Conservation (phyloP, 2,888 invertebrate species). For the Philonicus albiceps region DNA sequence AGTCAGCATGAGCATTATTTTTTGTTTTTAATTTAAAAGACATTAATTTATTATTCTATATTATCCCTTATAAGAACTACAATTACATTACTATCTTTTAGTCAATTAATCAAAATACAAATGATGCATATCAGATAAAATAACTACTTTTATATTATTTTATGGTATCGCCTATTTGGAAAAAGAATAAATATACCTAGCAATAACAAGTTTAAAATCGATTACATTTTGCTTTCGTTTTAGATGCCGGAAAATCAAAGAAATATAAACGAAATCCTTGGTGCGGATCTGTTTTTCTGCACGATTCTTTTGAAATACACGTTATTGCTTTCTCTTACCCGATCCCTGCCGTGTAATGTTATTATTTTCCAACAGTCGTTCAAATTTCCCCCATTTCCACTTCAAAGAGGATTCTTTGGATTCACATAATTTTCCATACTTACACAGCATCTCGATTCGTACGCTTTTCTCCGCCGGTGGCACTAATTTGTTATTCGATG, state of each 20-base stretch:
- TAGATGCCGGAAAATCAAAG: neutral
- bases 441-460: constrained; percentile 82
- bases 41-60: too few species aligned
- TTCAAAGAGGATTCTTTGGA: neutral
- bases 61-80: too few species aligned
- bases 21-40: too few species aligned
- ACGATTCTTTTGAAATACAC: neutral
- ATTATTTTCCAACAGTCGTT: neutral
- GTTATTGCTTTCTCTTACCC: neutral
- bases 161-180: neutral
- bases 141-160: too few species aligned
- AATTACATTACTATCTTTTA: too few species aligned
- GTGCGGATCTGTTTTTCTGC: neutral
- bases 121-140: too few species aligned
- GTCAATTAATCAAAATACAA: too few species aligned
- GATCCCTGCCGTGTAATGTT: neutral
- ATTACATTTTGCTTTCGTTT: neutral
- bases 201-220: neutral
- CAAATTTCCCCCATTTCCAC: neutral
- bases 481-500: constrained; percentile 85
- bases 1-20: too few species aligned
- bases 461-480: constrained; percentile 84
- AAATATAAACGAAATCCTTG: neutral
- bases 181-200: neutral
- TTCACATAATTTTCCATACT: constrained; percentile 63